phyloP scores from a whole-genome alignment of 2,888 invertebrate species.

The Euplexia lucipara region DNA sequence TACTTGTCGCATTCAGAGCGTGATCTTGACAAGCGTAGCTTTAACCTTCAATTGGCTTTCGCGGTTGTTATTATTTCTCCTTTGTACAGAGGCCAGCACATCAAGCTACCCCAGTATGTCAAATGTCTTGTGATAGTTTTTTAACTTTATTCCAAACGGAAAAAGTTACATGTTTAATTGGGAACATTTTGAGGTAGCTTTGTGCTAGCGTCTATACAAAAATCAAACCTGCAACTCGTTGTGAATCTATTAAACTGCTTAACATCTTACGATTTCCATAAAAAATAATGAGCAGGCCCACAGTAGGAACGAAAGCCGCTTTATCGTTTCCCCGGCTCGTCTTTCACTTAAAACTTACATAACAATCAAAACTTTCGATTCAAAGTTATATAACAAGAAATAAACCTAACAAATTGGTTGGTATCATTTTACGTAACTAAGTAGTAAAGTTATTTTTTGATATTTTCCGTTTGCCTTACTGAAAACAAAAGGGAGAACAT shows the following conservation, averaged over 20 bases:
- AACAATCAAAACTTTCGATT: conserved; percentile 55
- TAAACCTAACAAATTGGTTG: conserved; percentile 46
- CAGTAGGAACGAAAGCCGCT: conserved; percentile 39
- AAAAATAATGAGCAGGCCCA: conserved; percentile 38
- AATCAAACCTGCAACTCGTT: not conserved
- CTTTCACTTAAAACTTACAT: conserved; percentile 60
- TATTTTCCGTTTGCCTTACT: conserved; percentile 62
- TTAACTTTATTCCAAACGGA: too few relatives aligned
- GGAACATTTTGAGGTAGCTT: too few relatives aligned
- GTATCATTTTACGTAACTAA: conserved; percentile 58
- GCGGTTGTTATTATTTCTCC: too few relatives aligned
- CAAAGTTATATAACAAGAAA: conserved; percentile 44
- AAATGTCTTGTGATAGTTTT: too few relatives aligned
- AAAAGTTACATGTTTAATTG: too few relatives aligned
- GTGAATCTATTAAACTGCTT: not conserved
- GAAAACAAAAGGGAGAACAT: conserved; percentile 74
- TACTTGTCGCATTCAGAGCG: too few relatives aligned
- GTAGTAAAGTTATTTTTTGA: conserved; percentile 57
- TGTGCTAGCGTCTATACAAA: too few relatives aligned
- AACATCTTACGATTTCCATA: conserved; percentile 4
- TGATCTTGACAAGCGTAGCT: too few relatives aligned
- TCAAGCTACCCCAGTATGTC: too few relatives aligned
- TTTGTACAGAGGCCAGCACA: too few relatives aligned
- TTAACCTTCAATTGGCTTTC: too few relatives aligned
- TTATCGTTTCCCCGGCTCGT: conserved; percentile 43